phyloP scores from a whole-genome alignment of 2,113 vertebrate species.

The Trogon melanurus region DNA sequence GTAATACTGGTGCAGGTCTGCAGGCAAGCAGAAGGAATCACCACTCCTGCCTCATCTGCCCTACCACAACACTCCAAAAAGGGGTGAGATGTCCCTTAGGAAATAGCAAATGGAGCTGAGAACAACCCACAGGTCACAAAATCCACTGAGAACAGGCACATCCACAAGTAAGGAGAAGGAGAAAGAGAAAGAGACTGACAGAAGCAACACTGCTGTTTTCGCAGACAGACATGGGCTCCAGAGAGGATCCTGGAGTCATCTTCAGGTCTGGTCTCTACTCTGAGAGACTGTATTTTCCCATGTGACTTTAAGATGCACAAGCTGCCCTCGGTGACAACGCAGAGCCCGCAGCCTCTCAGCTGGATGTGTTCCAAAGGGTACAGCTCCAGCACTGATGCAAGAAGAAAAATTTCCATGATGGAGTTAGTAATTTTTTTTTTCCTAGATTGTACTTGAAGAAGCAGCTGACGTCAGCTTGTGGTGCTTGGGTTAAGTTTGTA shows the following conservation, averaged over 20 bases:
- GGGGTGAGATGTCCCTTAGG: neutral
- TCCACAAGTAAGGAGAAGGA: neutral
- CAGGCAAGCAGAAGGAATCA: neutral
- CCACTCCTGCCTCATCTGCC: neutral
- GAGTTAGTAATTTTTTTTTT: conserved; percentile 23
- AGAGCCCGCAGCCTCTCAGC: neutral
- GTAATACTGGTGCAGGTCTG: neutral
- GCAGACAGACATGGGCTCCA: neutral
- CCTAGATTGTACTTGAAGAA: conserved; percentile 24
- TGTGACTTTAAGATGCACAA: neutral
- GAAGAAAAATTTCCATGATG: neutral
- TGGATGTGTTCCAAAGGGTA: neutral
- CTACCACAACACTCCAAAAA: neutral
- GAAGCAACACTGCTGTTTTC: neutral
- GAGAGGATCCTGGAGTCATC: neutral
- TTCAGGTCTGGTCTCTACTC: neutral
- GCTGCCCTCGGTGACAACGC: neutral
- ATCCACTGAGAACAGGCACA: neutral
- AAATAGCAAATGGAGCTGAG: neutral
- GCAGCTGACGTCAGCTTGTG: conserved; percentile 21
- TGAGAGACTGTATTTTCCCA: neutral
- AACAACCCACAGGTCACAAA: neutral
- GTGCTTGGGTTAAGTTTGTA: neutral
- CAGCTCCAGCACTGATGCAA: conserved; percentile 5
- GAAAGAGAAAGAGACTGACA: neutral